Evolutionary conservation across 2,888 invertebrate genomes (phyloP), one percentile per base, ranked within the genome.

Genomic region (Tetragonula carbonaria): DNA sequence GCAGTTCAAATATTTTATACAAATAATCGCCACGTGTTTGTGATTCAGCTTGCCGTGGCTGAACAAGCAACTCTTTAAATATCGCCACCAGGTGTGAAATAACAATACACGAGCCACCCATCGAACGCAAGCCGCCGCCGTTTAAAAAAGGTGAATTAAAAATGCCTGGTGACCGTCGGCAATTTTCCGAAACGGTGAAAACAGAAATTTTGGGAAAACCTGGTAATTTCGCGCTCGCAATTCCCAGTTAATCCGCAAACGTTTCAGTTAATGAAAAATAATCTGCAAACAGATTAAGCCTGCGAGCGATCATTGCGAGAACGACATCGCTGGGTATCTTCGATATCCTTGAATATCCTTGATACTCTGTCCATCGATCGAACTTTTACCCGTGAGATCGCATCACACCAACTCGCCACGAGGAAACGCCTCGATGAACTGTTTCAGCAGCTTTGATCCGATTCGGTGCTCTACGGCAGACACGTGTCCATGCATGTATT

Each of bases 1-100:
- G 55, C 66, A 33, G n/a, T 14, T 45, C 74, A 85, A 86, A 85
- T 85, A 85, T 86, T 85, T 85, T 67, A 85, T 70, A 55, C 67
- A 78, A 81, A 85, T 74, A 85, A 75, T 28, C 23, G 38, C n/a
- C 74, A 45, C 45, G 45, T 45, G 55, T 80, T 78, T 71, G 74
- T 63, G 65, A 38, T 73, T n/a, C 38, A 21, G 38, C 16, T 11
- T 50, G 45, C 18, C 28, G 53, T 62, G 45, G 23, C 16, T 18
- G 38, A 13, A 13, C 21, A 23, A n/a, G 59, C 38, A 33, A 55
- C 62, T 71, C 73, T 67, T 59, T 28, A 68, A 83, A 77, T 67
- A 80, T 77, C 70, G 38, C 3, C 53, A 18, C 11, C 55, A 55
- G 63, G 38, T 76, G 76, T 23, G 67, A 65, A 78, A 81, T 70